Evolutionary conservation across 2,888 invertebrate genomes (phyloP).

Genomic region (Cantharis nigra): DNA sequence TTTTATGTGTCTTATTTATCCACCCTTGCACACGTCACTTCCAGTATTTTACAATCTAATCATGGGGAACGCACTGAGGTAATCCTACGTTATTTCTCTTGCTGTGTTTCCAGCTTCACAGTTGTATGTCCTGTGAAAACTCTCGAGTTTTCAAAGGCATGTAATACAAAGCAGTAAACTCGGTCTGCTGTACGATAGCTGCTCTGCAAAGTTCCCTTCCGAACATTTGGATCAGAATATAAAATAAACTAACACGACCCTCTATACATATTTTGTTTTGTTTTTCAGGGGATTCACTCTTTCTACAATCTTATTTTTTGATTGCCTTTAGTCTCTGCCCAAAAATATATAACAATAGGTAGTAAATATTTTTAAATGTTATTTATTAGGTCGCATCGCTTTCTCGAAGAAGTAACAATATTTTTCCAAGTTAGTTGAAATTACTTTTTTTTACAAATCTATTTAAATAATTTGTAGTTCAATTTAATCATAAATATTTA

Average conservation of each 20-base stretch:
- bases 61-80: slow-evolving; percentile 60
- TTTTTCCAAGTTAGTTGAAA: too few species aligned
- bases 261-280: slow-evolving; percentile 52
- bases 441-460: too few species aligned
- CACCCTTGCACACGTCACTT: slow-evolving; percentile 59
- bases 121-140: slow-evolving; percentile 25
- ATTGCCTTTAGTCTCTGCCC: slow-evolving; percentile 33
- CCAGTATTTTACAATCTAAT: slow-evolving; percentile 62
- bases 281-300: slow-evolving; percentile 50
- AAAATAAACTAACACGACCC: slow-evolving; percentile 55
- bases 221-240: slow-evolving; percentile 56
- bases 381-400: background rate
- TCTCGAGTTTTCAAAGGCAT: slow-evolving; percentile 15
- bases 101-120: slow-evolving; percentile 52
- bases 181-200: slow-evolving; percentile 42
- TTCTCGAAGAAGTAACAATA: too few species aligned
- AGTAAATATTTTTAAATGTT: background rate
- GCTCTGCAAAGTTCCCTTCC: slow-evolving; percentile 48
- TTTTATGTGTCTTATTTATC: slow-evolving; percentile 59
- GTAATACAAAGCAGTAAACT: slow-evolving; percentile 8
- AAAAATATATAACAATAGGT: background rate
- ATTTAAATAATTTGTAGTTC: too few species aligned
- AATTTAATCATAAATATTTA: too few species aligned
- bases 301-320: slow-evolving; percentile 50
- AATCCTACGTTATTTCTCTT: slow-evolving; percentile 59